Conservation (phyloP, 1,140 invertebrate genomes). For the Danaus melanippus region DNA sequence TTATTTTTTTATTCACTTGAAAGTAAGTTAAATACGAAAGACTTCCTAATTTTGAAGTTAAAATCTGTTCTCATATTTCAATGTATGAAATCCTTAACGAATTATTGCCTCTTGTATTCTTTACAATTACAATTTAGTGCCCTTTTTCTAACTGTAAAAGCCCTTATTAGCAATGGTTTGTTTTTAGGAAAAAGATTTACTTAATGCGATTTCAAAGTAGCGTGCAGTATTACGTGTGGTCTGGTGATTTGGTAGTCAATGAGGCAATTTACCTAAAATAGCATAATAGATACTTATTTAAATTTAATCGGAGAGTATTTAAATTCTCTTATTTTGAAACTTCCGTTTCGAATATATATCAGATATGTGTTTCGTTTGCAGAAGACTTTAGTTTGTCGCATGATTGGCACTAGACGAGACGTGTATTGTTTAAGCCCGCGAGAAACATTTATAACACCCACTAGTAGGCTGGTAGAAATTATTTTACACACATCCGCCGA, state of each 20-base stretch:
- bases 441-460: constrained; percentile 42
- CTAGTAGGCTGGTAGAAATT: constrained; percentile 12
- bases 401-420: constrained; percentile 14
- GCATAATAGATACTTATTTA: constrained; percentile 9
- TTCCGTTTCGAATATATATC: no score
- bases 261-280: constrained; percentile 36
- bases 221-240: constrained; percentile 46
- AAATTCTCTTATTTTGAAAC: constrained; percentile 6
- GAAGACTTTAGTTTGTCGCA: constrained; percentile 13
- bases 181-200: constrained; percentile 38
- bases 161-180: constrained; percentile 44
- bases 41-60: no score
- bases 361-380: background rate
- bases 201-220: constrained; percentile 42
- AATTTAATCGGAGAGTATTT: constrained; percentile 8
- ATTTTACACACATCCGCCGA: no score
- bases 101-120: background rate
- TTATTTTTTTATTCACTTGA: no score
- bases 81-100: no score
- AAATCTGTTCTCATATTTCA: no score
- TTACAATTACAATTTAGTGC: constrained; percentile 6
- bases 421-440: constrained; percentile 27
- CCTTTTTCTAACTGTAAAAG: constrained; percentile 32
- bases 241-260: constrained; percentile 54
- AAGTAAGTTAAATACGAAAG: no score